Conservation (phyloP, 37 sponge, comb jelly and placozoan genomes). For the Chondrosia reniformis region DNA sequence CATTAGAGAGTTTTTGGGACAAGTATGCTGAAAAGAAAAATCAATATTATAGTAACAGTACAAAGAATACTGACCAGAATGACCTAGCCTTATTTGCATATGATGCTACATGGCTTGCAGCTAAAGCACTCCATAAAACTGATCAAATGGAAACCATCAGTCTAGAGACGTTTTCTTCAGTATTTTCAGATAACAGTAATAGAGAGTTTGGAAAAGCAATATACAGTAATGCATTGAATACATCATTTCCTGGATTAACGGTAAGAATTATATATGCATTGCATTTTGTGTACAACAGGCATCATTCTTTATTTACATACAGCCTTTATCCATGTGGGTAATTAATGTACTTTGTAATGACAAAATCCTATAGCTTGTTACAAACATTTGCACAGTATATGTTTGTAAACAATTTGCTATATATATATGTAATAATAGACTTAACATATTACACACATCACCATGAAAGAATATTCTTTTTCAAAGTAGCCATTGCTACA, state of each 20-base stretch:
- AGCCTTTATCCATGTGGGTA: too few relatives aligned
- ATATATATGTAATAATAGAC: too few relatives aligned
- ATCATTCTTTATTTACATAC: too few relatives aligned
- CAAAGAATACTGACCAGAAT: background rate
- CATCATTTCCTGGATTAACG: conserved; percentile 21
- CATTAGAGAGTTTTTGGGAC: background rate
- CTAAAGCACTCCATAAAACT: conserved; percentile 32
- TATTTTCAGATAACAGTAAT: background rate
- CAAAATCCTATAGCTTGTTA: too few relatives aligned
- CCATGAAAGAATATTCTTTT: too few relatives aligned
- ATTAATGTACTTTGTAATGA: too few relatives aligned
- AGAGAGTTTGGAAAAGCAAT: background rate
- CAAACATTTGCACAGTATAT: too few relatives aligned
- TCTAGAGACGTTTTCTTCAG: background rate
- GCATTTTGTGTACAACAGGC: too few relatives aligned
- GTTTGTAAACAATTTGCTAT: too few relatives aligned
- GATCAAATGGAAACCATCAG: background rate
- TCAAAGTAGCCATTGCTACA: too few relatives aligned
- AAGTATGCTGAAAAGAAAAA: too few relatives aligned
- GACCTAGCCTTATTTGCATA: background rate
- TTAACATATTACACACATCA: too few relatives aligned
- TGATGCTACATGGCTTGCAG: conserved; percentile 62
- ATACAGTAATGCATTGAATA: background rate
- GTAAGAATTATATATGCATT: conserved; percentile 18
- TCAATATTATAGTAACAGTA: background rate